phyloP scores from a whole-genome alignment of 2,797 vertebrate genomes.

The Protosalanx chinensis region DNA sequence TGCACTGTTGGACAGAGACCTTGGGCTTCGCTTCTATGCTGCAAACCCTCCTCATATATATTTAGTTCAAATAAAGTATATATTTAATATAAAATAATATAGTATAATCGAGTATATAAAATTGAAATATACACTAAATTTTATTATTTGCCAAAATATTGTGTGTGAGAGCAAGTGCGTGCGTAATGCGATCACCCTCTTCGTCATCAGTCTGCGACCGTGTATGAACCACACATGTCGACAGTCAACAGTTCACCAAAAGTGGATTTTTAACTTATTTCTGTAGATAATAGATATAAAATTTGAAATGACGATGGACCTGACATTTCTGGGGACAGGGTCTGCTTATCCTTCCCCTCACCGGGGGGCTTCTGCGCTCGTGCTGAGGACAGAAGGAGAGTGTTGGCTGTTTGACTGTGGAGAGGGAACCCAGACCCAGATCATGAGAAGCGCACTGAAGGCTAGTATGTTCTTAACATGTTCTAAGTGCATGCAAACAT shows the following conservation, averaged over 20 bases:
- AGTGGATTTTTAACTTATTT: background rate
- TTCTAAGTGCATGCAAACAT: background rate
- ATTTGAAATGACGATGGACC: slow-evolving; percentile 80
- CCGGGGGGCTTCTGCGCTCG: slow-evolving; percentile 85
- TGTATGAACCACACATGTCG: background rate
- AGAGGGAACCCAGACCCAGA: slow-evolving; percentile 90
- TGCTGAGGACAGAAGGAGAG: slow-evolving; percentile 81
- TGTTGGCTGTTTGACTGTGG: slow-evolving; percentile 97
- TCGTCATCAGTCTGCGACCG: slow-evolving; percentile 48
- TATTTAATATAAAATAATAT: too few relatives aligned
- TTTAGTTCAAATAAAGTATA: too few relatives aligned
- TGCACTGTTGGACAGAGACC: too few relatives aligned
- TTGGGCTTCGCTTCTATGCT: too few relatives aligned
- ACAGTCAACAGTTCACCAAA: background rate
- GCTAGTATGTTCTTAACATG: slow-evolving; percentile 70
- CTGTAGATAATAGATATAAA: background rate
- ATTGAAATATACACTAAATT: too few relatives aligned
- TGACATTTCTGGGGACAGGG: slow-evolving; percentile 91
- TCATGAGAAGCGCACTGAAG: slow-evolving; percentile 86
- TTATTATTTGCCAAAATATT: background rate
- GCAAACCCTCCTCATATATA: too few relatives aligned
- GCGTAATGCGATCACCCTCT: background rate
- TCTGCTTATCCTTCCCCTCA: slow-evolving; percentile 84
- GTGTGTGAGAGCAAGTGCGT: background rate
- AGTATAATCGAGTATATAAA: too few relatives aligned